Conservation (phyloP, 2,113 vertebrate genomes). For the Ellobius talpinus region DNA sequence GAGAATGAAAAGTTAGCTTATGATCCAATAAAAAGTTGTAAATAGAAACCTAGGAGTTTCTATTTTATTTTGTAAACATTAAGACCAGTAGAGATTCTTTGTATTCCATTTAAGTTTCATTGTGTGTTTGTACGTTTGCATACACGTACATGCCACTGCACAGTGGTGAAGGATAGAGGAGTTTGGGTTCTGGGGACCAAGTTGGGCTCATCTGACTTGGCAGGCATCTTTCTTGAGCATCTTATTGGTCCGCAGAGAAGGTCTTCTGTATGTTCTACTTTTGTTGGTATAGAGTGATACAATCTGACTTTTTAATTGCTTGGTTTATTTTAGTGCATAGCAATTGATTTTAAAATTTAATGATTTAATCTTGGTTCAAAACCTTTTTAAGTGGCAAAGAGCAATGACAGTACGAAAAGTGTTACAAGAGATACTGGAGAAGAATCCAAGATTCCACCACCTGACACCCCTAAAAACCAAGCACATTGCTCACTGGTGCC, state of each 20-base stretch:
- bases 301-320: background rate
- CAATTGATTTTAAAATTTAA: background rate
- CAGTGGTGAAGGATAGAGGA: background rate
- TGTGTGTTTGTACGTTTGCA: too few species aligned
- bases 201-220: background rate
- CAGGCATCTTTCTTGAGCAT: background rate
- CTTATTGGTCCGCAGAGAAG: background rate
- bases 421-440: constrained; percentile 95
- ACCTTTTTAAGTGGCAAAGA: constrained; percentile 93
- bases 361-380: constrained; percentile 43
- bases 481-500: constrained; percentile 97
- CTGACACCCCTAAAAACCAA: constrained; percentile 93
- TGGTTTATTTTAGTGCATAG: background rate
- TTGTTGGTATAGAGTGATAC: background rate
- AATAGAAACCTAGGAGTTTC: background rate
- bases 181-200: background rate
- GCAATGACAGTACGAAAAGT: constrained; percentile 94
- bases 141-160: too few species aligned
- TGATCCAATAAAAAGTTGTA: background rate
- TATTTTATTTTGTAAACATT: background rate
- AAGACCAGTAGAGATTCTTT: background rate
- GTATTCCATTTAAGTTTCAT: background rate
- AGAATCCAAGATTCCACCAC: constrained; percentile 92
- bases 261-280: background rate
- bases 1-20: background rate